Evolutionary conservation across 2,888 invertebrate species (phyloP).

Genomic region (Trypoxylon attenuatum): DNA sequence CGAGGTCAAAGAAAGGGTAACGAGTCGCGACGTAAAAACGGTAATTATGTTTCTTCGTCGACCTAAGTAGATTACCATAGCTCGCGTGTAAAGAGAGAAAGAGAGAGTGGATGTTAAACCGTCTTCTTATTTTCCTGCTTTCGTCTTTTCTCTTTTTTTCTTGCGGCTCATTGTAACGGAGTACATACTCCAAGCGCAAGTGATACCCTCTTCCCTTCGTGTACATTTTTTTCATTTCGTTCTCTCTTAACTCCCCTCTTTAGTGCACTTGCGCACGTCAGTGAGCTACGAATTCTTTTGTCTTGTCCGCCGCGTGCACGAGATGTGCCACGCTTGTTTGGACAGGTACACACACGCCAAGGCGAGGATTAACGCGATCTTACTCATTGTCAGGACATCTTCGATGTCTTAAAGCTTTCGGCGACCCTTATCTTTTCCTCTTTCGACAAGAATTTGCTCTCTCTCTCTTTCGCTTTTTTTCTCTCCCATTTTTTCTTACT

Average conservation of each 20-base stretch:
- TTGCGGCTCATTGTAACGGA: constrained; percentile 39
- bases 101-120: constrained; percentile 23
- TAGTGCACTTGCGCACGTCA: constrained; percentile 25
- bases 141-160: not conserved
- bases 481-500: no score
- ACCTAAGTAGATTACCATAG: constrained; percentile 34
- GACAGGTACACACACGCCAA: not conserved
- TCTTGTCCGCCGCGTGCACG: not conserved
- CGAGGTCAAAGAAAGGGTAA: constrained; percentile 4
- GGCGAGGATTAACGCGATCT: not conserved
- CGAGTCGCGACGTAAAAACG: constrained; percentile 25
- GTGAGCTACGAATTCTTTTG: constrained; percentile 21
- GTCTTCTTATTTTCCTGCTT: constrained; percentile 22
- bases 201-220: constrained; percentile 27
- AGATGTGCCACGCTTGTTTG: not conserved
- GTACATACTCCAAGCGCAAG: constrained; percentile 34
- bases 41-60: constrained; percentile 24
- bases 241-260: constrained; percentile 24
- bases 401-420: not conserved
- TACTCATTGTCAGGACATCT: constrained; percentile 13
- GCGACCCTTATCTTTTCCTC: not conserved
- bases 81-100: not conserved
- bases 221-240: constrained; percentile 28
- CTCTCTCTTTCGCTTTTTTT: no score
- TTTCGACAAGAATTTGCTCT: no score